Evolutionary conservation across 2,797 vertebrate genomes (phyloP), one percentile per base, ranked within the genome.

Genomic region (Chloroceryle amazona): DNA sequence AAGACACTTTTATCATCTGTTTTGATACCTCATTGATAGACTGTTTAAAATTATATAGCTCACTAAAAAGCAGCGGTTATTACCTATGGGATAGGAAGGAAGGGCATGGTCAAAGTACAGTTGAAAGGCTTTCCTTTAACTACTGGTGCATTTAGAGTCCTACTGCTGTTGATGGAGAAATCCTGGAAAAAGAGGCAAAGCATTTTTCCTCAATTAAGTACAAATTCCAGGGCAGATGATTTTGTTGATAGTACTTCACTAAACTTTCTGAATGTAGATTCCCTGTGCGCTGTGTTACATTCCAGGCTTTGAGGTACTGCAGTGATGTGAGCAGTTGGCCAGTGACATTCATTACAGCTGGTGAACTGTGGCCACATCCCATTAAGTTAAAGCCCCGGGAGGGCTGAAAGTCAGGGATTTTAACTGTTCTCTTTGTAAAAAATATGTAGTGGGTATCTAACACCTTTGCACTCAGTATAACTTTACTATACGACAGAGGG

Each of bases 31-130:
- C 81, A 33, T 62, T 90, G 95, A 88, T 85, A 74, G 85, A 57
- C 60, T 93, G 58, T 67, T 97, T 92, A 90, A 94, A 89, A 94
- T 94, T 96, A 89, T 95, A 90, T 86, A 80, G 86, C 71, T 93
- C 78, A 68, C 86, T 94, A 78, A 96, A 97, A 96, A 72, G 52
- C 60, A 94, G 74, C 9, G 2, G 72, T 90, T 91, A 96, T 96
- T 94, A 90, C 74, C 75, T 85, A 65, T 83, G 75, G 66, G 68
- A 81, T 83, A 25, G 58, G 52, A 90, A 82, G 62, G 78, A 96
- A 95, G 62, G 44, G 18, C 62, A 80, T 16, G 35, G 81, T 87
- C 46, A 46, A 74, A 81, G 51, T 18, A 68, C 21, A 76, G 68
- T 10, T 74, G 66, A 82, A 52, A 80, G 42, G 60, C 58, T 80